Evolutionary conservation across 1,140 invertebrate genomes (phyloP), one percentile per base, ranked within the genome.

Genomic region (Babylonia areolata): DNA sequence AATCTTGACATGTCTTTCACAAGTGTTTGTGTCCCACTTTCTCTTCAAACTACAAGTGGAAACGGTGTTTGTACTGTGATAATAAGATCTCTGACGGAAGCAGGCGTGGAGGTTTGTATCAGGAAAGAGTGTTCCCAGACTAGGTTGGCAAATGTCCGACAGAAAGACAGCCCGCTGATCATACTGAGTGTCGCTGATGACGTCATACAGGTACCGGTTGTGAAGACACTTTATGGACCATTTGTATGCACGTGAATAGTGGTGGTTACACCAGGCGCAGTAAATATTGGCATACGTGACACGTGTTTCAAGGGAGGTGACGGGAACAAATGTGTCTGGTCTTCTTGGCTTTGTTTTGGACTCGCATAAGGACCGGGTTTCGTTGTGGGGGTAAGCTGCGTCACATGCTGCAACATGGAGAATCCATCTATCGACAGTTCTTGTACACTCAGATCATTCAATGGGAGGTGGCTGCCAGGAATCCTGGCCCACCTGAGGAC

Each of bases 161-260:
- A 79, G 17, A 9, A 35, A 39, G 2, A 79, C 3, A 11, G 77
- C 77, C 39, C 40, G 37, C 17, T 28, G 12, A 20, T 79, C 77
- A 39, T 79, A 79, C 11, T 28, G 77, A n/a, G 39, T n/a, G 39
- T 79, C 77, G 39, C 23, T 79, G 15, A 39, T 79, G 37, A 79
- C 39, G 77, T 79, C 28, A 39, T 79, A 79, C 40, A 79, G 20
- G 28, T 42, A 79, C 77, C 42, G 77, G 77, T 79, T 79, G 39
- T 79, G 77, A 6, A 23, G 37, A 42, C 77, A 79, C 11, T 3
- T n/a, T 15, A 79, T 42, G 0, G 6, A 15, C 77, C 77, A 79
- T 3, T 20, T 28, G 20, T 31, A 0, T 2, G 2, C 0, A 2
- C 3, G 31, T 0, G 23, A 39, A 31, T 23, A 2, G 77, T 79